Conservation (phyloP, 2,113 vertebrate species). For the Symphodus melops region DNA sequence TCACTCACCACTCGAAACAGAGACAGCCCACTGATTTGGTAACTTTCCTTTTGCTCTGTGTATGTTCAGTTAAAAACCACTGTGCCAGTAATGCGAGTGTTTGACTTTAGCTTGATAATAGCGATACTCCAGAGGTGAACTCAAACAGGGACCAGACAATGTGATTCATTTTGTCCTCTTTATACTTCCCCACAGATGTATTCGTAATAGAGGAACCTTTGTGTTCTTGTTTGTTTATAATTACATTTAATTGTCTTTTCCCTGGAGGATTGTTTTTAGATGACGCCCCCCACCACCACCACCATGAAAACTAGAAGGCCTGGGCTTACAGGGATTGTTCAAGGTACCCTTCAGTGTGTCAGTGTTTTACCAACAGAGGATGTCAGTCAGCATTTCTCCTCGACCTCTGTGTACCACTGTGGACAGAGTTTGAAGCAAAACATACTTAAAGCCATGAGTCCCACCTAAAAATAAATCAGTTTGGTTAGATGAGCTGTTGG, state of each 20-base stretch:
- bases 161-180: conserved; percentile 37
- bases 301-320: conserved; percentile 32
- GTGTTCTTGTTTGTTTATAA: conserved; percentile 58
- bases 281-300: conserved; percentile 12
- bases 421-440: not conserved
- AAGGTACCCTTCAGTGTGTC: not conserved
- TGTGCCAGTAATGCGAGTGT: conserved; percentile 56
- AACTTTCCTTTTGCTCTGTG: conserved; percentile 19
- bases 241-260: conserved; percentile 21
- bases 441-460: not conserved
- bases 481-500: not conserved
- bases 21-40: not conserved
- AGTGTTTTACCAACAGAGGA: not conserved
- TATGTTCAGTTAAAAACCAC: conserved; percentile 62
- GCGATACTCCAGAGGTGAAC: conserved; percentile 47
- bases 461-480: too few relatives aligned
- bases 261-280: conserved; percentile 29
- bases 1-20: conserved; percentile 16
- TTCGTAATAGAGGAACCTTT: conserved; percentile 40
- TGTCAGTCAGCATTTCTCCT: not conserved
- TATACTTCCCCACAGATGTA: conserved; percentile 27
- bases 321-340: conserved; percentile 9
- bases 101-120: conserved; percentile 31
- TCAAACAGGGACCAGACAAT: conserved; percentile 77
- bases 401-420: not conserved